A percentile compares a stretch with the other conserved stretches of the same genome.
phyloP scores from a whole-genome alignment of 2,797 vertebrate species.

The Spea hammondii region DNA sequence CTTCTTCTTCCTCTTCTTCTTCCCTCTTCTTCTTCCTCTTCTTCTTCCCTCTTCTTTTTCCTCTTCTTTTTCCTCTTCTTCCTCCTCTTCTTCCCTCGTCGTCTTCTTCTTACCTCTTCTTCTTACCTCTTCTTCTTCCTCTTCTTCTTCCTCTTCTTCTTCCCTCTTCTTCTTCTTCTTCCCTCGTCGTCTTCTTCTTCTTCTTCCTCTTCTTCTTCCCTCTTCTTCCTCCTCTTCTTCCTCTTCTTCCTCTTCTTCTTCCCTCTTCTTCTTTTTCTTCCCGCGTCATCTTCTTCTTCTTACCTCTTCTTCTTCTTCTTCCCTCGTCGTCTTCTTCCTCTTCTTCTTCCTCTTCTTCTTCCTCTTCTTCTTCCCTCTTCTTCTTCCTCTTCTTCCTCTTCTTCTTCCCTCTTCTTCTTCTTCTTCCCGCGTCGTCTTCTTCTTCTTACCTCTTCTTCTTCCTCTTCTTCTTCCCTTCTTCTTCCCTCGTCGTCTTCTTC shows the following conservation, averaged over 20 bases:
- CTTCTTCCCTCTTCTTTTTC: neutral
- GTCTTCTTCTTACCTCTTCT: neutral
- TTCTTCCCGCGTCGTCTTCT: neutral
- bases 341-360: neutral
- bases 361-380: no score
- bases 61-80: constrained; percentile 39
- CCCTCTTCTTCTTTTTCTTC: neutral
- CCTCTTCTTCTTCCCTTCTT: neutral
- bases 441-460: neutral
- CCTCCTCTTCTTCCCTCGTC: neutral
- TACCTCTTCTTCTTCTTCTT: neutral
- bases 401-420: no score
- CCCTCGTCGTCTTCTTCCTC: neutral
- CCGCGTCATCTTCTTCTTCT: neutral
- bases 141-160: neutral
- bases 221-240: neutral
- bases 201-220: no score
- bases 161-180: neutral
- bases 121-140: neutral
- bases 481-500: no score
- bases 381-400: neutral
- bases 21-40: neutral
- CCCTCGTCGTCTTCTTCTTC: neutral
- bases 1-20: no score
- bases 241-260: neutral